Base-by-base conservation (phyloP, 2,113 vertebrate genomes). In the Aepyceros melampus region DNA sequence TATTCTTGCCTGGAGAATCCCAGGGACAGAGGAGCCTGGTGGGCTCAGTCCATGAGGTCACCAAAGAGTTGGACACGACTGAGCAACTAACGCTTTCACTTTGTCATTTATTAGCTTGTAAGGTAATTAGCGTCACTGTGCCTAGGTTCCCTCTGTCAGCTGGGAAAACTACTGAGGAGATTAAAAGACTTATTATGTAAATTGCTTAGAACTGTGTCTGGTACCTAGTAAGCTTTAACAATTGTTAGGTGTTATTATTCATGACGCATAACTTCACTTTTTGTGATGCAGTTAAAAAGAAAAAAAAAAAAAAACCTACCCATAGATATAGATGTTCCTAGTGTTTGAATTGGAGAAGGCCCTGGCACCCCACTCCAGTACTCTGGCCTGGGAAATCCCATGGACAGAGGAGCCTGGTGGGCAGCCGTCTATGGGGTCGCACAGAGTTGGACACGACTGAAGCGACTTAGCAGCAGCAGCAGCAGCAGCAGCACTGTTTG, bases 101-200 rank as follows among this genome's bases (percentile, higher is more conserved):
- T 74, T 6, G 67, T 40, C 36, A 6, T 40, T 84, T 25, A 55
- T 7, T 9, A 88, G 12, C 74, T 76, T 67, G 27, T 21, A 36
- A 71, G 67, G 6, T 60, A 47, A 64, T 74, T 58, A 78, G 53
- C 11, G 17, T 74, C 47, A 1, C 33, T 36, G 15, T 82, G 78
- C n/a, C 86, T 94, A n/a, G 15, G 64, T 95, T 81, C 92, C 85
- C 79, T 89, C 62, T 94, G 88, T 89, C 51, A 87, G 14, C 47
- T 43, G 43, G 43, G 43, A 43, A 43, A 43, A 43, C 7, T 29
- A 33, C 1, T 29, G 17, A 51, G 85, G 60, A 60, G 12, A 51
- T 51, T 74, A 84, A 15, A 92, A 92, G 67, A 84, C 12, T 62
- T 40, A 51, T 62, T 33, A 27, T 3, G 29, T 45, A 40, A 74